Conservation (phyloP, 2,797 vertebrate genomes). For the Sebastiscus tertius region DNA sequence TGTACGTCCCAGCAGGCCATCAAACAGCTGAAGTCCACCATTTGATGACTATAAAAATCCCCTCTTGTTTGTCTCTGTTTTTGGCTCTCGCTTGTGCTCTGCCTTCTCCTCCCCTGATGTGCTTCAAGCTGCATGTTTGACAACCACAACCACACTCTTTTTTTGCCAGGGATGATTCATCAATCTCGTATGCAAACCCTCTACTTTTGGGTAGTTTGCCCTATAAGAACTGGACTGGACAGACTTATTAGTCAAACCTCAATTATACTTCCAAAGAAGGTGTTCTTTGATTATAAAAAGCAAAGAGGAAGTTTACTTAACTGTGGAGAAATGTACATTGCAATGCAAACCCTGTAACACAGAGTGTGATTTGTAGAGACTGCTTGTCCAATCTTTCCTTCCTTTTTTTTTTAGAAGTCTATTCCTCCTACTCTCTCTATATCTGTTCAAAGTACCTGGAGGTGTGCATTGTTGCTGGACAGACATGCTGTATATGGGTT, state of each 20-base stretch:
- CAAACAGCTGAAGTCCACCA: constrained; percentile 55
- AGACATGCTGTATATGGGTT: constrained; percentile 21
- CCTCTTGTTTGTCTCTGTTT: constrained; percentile 36
- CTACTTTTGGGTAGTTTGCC: constrained; percentile 6
- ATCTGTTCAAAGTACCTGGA: constrained; percentile 62
- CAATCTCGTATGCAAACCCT: not conserved
- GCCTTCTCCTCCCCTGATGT: constrained; percentile 38
- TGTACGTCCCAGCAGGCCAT: constrained; percentile 40
- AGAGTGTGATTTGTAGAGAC: constrained; percentile 5
- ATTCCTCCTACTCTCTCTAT: constrained; percentile 64
- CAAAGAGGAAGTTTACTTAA: not conserved
- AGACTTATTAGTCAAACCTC: constrained; percentile 21
- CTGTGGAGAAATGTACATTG: constrained; percentile 3
- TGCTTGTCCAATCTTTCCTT: constrained; percentile 32
- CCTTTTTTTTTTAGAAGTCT: constrained; percentile 44
- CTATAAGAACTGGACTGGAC: constrained; percentile 1
- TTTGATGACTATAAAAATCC: constrained; percentile 48
- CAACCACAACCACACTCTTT: constrained; percentile 13
- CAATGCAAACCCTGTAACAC: constrained; percentile 2
- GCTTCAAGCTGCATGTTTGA: constrained; percentile 41
- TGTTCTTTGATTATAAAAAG: constrained; percentile 17
- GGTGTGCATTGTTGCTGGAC: constrained; percentile 53
- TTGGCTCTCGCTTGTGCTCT: constrained; percentile 2
- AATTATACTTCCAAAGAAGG: not conserved
- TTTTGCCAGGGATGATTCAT: constrained; percentile 52